Evolutionary conservation across 2,888 invertebrate genomes (phyloP), one percentile per base, ranked within the genome.

Genomic region (Crossocerus cetratus): DNA sequence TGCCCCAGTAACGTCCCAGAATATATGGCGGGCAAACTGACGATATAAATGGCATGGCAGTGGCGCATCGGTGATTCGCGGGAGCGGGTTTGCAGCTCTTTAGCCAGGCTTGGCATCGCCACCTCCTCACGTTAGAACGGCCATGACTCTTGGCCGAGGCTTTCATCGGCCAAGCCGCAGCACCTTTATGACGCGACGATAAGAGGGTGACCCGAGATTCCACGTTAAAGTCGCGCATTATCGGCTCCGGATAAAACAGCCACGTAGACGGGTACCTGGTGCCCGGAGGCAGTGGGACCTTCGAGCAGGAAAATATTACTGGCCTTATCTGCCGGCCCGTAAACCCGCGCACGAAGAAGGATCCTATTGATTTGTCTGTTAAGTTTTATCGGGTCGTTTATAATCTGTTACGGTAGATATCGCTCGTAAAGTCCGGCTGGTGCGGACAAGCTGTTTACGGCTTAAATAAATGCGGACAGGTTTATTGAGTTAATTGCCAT

Each of bases 31-130:
- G 4, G 59, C 68, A 68, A 66, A 61, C 67, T 70, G 74, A 66
- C 53, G 56, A 59, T 57, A 69, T 59, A 74, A 67, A 77, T 77
- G 80, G 70, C 76, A 80, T 32, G 32, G 1, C 32, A 32, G 32
- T 32, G 78, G 76, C 70, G 77, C 83, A 77, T 81, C 80, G 83
- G 80, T 85, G 84, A 85, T 85, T 81, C 80, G 75, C 77, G 73
- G 70, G 61, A 62, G 69, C 56, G 58, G 22, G 32, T 23, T 45
- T 60, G n/a, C 56, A 45, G 53, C 49, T 56, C 53, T 69, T 71
- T 66, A 69, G 72, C n/a, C n/a, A n/a, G n/a, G n/a, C n/a, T n/a
- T n/a, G n/a, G n/a, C n/a, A n/a, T n/a, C n/a, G n/a, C n/a, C 65
- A 69, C 54, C 22, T 80, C 72, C 65, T 75, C 63, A 65, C 73